Evolutionary conservation across 1,140 invertebrate species (phyloP).

Genomic region (Scaptomyza pallida): DNA sequence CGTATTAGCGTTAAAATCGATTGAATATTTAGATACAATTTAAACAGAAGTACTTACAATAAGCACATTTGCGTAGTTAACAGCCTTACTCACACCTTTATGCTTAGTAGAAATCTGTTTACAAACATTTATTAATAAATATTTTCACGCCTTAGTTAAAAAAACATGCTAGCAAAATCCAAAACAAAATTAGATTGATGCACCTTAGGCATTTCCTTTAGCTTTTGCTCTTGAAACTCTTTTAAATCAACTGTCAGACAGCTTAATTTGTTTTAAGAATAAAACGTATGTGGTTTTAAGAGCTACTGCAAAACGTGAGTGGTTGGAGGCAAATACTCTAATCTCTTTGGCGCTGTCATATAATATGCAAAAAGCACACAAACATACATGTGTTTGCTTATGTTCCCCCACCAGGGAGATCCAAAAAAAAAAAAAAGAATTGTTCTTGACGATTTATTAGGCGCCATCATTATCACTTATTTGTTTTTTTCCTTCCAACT

Average conservation of each 20-base stretch:
- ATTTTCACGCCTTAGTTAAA: conserved; percentile 25
- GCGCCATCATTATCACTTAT: conserved; percentile 41
- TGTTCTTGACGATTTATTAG: conserved; percentile 17
- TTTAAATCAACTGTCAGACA: conserved; percentile 17
- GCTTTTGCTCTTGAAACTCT: conserved; percentile 18
- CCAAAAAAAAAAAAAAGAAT: too few relatives aligned
- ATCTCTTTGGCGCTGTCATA: conserved; percentile 56
- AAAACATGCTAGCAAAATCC: background rate
- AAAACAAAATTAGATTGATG: background rate
- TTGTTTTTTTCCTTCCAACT: background rate
- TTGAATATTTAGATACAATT: background rate
- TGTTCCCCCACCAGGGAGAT: background rate
- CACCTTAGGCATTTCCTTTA: conserved; percentile 11
- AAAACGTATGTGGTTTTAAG: conserved; percentile 26
- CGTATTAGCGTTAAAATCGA: conserved; percentile 30
- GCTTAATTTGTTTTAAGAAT: conserved; percentile 22
- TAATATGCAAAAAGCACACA: conserved; percentile 29
- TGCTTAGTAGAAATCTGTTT: conserved; percentile 16
- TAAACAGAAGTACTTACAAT: conserved; percentile 21
- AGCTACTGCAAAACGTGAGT: conserved; percentile 72
- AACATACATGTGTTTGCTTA: conserved; percentile 26
- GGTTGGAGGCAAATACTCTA: conserved; percentile 56
- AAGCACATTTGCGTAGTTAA: background rate
- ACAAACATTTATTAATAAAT: conserved; percentile 29
- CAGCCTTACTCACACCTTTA: conserved; percentile 13